Evolutionary conservation across 2,113 vertebrate species (phyloP).

Genomic region (Pavo muticus): DNA sequence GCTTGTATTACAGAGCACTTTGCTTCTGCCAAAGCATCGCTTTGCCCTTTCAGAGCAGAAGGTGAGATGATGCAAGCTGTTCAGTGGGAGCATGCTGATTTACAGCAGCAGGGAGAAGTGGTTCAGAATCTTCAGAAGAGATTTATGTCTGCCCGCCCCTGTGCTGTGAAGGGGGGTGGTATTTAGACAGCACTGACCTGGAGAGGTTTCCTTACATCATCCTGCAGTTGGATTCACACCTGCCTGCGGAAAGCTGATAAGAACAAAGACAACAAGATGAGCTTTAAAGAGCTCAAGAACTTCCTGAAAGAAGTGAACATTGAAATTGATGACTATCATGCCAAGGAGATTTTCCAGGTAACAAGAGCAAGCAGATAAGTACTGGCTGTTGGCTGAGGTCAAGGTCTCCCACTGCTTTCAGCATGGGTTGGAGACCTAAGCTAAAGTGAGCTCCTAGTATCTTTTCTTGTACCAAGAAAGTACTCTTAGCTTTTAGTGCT

Average conservation of each 20-base stretch:
- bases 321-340: slow-evolving; percentile 87
- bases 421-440: neutral
- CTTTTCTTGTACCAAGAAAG: neutral
- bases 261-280: slow-evolving; percentile 95
- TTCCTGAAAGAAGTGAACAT: slow-evolving; percentile 94
- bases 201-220: slow-evolving; percentile 82
- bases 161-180: neutral
- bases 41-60: slow-evolving; percentile 23
- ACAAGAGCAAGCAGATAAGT: neutral
- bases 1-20: neutral
- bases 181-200: neutral
- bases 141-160: accelerated
- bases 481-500: neutral
- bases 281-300: slow-evolving; percentile 91
- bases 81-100: neutral
- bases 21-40: neutral
- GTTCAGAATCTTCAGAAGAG: neutral
- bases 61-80: slow-evolving; percentile 21
- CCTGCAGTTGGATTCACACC: slow-evolving; percentile 90
- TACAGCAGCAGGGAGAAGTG: neutral
- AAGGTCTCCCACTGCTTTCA: neutral
- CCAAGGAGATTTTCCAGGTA: slow-evolving; percentile 88
- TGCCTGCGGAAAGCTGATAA: slow-evolving; percentile 95
- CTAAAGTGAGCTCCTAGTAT: neutral
- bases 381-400: neutral